phyloP scores from a whole-genome alignment of 1,140 invertebrate genomes.

The Leptestheria dahalacensis region DNA sequence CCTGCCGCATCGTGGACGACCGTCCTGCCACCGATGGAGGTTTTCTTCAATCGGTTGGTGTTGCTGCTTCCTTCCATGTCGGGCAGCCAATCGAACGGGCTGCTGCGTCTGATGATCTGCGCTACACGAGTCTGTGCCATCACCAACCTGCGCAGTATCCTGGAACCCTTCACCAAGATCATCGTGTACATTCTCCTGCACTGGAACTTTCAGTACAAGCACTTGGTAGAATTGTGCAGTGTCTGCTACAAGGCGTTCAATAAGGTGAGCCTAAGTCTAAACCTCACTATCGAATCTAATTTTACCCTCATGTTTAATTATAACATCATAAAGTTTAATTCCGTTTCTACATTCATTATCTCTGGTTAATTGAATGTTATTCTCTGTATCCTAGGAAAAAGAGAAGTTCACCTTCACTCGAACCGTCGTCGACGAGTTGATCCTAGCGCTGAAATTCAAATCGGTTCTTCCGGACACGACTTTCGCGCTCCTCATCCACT shows the following conservation, averaged over 20 bases:
- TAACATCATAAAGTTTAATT: too few relatives aligned
- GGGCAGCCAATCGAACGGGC: background rate
- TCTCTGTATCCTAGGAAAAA: slow-evolving; percentile 47
- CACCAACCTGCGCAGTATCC: slow-evolving; percentile 39
- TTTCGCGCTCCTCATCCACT: slow-evolving; percentile 76
- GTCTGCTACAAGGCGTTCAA: slow-evolving; percentile 74
- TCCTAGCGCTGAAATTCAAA: slow-evolving; percentile 92
- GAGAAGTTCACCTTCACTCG: slow-evolving; percentile 84
- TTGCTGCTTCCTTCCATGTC: slow-evolving; percentile 44
- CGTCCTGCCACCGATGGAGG: slow-evolving; percentile 67
- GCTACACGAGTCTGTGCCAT: slow-evolving; percentile 19
- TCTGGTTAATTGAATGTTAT: too few relatives aligned
- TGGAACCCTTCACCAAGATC: slow-evolving; percentile 94
- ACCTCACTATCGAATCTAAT: too few relatives aligned
- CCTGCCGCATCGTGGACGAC: slow-evolving; percentile 47
- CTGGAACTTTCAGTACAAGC: slow-evolving; percentile 58
- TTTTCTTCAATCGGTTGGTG: slow-evolving; percentile 63
- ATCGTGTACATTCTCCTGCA: slow-evolving; percentile 70
- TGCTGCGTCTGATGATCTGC: slow-evolving; percentile 64
- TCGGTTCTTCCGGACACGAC: slow-evolving; percentile 84
- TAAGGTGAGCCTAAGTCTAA: too few relatives aligned
- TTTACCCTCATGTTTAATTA: too few relatives aligned
- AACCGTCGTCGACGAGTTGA: slow-evolving; percentile 79
- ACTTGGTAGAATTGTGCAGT: slow-evolving; percentile 74
- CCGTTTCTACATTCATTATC: too few relatives aligned